phyloP scores from a whole-genome alignment of 2,113 vertebrate genomes.

The Anser cygnoides region DNA sequence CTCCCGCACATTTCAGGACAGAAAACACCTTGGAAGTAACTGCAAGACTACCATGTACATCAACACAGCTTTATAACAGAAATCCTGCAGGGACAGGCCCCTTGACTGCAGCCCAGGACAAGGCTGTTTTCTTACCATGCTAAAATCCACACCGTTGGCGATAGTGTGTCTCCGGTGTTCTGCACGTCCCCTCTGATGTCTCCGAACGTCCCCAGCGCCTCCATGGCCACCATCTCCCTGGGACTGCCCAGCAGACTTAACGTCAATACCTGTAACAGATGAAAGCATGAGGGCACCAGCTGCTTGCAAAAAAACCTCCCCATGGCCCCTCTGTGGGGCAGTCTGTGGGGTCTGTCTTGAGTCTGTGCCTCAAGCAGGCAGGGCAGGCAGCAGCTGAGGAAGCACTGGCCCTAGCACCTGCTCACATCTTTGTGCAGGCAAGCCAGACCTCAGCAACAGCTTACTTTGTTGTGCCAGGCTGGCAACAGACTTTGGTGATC shows the following conservation, averaged over 20 bases:
- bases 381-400: not conserved
- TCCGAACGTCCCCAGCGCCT: constrained; percentile 65
- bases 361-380: not conserved
- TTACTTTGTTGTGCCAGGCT: not conserved
- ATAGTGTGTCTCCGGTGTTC: constrained; percentile 94
- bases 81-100: not conserved
- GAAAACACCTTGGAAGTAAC: not conserved
- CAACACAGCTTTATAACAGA: not conserved
- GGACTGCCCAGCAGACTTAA: constrained; percentile 72
- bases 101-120: not conserved
- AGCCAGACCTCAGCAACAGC: not conserved
- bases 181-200: constrained; percentile 78
- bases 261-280: constrained; percentile 62
- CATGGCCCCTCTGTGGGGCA: not conserved
- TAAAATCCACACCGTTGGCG: constrained; percentile 89
- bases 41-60: not conserved
- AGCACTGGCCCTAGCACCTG: not conserved
- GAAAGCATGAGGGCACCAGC: not conserved
- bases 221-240: constrained; percentile 75
- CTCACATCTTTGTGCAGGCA: not conserved
- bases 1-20: accelerated
- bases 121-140: constrained; percentile 76
- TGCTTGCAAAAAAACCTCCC: not conserved
- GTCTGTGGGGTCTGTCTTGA: not conserved
- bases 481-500: not conserved